Evolutionary conservation across 2,888 invertebrate genomes (phyloP).

Genomic region (Xestobium rufovillosum): DNA sequence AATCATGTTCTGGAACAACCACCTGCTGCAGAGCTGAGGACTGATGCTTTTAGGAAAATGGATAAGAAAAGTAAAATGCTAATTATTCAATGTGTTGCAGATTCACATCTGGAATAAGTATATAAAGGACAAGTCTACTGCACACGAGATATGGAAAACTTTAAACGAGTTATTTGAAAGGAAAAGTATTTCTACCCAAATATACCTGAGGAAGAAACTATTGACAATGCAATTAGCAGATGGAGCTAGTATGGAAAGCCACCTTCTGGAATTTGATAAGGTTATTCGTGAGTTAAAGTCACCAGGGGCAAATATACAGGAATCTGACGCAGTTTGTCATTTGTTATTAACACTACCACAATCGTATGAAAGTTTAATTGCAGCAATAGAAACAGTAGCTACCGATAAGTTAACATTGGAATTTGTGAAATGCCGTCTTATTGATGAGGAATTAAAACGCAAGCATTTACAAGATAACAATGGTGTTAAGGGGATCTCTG

Average conservation of each 20-base stretch:
- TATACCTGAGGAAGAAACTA: conserved; percentile 24
- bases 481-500: no score
- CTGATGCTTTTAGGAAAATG: no score
- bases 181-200: conserved; percentile 25
- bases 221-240: conserved; percentile 22
- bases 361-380: conserved; percentile 22
- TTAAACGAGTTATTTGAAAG: conserved; percentile 23
- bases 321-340: conserved; percentile 25
- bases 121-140: conserved; percentile 25
- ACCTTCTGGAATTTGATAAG: conserved; percentile 25
- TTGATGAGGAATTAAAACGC: conserved; percentile 22
- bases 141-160: conserved; percentile 27
- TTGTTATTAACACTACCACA: conserved; percentile 23
- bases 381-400: conserved; percentile 23
- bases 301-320: conserved; percentile 24
- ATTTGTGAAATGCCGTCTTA: conserved; percentile 20
- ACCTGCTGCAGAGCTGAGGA: no score
- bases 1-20: no score
- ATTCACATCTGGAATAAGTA: conserved; percentile 26
- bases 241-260: conserved; percentile 20
- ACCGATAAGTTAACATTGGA: conserved; percentile 19
- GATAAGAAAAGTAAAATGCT: conserved; percentile 24
- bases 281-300: conserved; percentile 19
- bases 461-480: no score
- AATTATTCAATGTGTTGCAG: conserved; percentile 24